These are phyloP conservation scores for Pundamilia nyererei DNA, from an alignment of 2,113 vertebrate species.

Conservation along the genomic window DNA sequence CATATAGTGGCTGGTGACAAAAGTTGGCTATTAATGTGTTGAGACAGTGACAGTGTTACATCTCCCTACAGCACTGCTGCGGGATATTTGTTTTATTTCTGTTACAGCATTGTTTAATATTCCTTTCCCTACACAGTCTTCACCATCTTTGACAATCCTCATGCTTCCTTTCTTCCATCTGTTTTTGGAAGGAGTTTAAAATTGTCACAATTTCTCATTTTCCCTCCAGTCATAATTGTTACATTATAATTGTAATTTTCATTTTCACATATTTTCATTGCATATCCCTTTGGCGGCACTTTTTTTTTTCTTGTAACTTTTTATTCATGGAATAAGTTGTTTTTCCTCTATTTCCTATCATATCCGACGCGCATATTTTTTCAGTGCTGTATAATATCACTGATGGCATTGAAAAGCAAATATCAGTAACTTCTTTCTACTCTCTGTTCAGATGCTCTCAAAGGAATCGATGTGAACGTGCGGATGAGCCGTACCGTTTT, in stretches of 20 bases:
- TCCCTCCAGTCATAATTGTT: neutral
- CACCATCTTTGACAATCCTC: neutral
- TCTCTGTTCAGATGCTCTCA: slow-evolving; percentile 81
- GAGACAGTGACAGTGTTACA: neutral
- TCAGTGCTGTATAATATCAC: neutral
- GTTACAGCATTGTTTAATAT: neutral
- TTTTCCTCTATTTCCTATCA: neutral
- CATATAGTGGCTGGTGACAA: neutral
- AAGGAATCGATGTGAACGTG: slow-evolving; percentile 83
- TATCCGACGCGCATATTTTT: neutral
- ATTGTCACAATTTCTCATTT: neutral
- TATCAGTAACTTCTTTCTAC: neutral
- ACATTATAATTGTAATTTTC: neutral
- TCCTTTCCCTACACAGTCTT: neutral
- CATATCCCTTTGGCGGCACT: fast-evolving
- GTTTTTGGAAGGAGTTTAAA: neutral
- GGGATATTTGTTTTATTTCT: neutral
- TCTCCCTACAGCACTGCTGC: neutral
- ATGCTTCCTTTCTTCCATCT: neutral
- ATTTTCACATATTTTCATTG: neutral
- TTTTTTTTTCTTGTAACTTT: neutral
- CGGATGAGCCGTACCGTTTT: slow-evolving; percentile 85
- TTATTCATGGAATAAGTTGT: neutral
- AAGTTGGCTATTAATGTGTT: neutral
- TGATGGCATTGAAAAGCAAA: neutral